Conservation (phyloP, 2,113 vertebrate species). For the Misgurnus anguillicaudatus region DNA sequence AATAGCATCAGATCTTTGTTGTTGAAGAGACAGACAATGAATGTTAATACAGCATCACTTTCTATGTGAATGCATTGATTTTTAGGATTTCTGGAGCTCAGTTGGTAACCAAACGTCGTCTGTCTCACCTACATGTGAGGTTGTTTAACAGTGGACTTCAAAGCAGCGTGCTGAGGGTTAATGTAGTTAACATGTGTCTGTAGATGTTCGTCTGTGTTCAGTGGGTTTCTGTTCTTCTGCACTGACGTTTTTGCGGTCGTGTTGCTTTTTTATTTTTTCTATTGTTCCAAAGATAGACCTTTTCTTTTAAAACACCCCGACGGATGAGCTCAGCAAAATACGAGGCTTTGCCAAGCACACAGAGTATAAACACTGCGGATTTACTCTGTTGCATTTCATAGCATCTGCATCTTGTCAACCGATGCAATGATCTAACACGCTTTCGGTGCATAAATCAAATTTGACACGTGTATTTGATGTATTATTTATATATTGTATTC, state of each 20-base stretch:
- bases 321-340: constrained; percentile 21
- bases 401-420: no score
- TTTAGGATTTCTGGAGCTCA: no score
- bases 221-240: background rate
- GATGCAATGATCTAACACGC: no score
- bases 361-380: no score
- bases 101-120: background rate
- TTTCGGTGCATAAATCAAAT: no score
- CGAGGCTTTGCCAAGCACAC: background rate
- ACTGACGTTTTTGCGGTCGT: constrained; percentile 31
- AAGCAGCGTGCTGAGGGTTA: background rate
- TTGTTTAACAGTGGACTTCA: background rate
- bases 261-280: constrained; percentile 17
- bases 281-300: background rate
- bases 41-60: no score
- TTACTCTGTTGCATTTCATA: no score
- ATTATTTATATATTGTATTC: no score
- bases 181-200: constrained; percentile 23
- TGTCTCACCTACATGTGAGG: constrained; percentile 18
- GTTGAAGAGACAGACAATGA: no score
- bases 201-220: background rate
- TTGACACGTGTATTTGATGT: no score
- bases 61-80: no score
- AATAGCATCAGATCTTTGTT: no score
- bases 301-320: background rate